Conservation (phyloP, 2,113 vertebrate genomes). For the Athene cunicularia region DNA sequence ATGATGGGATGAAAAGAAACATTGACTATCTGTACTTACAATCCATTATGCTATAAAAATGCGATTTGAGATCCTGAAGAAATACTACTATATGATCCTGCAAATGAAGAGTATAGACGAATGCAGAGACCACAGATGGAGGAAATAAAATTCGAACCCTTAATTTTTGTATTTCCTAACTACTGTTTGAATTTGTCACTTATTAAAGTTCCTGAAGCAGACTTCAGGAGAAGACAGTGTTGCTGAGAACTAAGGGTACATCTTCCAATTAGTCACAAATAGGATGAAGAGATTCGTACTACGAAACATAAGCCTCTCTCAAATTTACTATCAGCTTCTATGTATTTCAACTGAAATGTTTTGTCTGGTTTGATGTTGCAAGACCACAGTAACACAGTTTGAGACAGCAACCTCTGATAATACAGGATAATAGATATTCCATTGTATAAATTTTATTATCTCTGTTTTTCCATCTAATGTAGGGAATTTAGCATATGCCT, state of each 20-base stretch:
- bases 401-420: constrained; percentile 19
- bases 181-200: neutral
- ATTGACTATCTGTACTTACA: neutral
- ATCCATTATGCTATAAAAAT: neutral
- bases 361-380: constrained; percentile 1
- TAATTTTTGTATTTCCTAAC: neutral
- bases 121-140: neutral
- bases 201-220: neutral
- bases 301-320: neutral
- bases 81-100: neutral
- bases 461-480: constrained; percentile 10
- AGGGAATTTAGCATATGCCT: neutral
- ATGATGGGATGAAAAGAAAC: constrained; percentile 9
- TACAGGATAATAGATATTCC: neutral
- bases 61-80: neutral
- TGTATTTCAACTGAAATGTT: neutral
- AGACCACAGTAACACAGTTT: neutral
- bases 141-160: neutral
- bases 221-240: neutral
- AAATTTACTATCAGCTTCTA: neutral
- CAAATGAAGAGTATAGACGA: neutral
- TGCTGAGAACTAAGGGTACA: neutral
- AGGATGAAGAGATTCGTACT: neutral
- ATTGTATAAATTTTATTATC: neutral
- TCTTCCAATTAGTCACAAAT: neutral